Evolutionary conservation across 1,140 invertebrate species (phyloP).

Genomic region (Nixonia krombeini): DNA sequence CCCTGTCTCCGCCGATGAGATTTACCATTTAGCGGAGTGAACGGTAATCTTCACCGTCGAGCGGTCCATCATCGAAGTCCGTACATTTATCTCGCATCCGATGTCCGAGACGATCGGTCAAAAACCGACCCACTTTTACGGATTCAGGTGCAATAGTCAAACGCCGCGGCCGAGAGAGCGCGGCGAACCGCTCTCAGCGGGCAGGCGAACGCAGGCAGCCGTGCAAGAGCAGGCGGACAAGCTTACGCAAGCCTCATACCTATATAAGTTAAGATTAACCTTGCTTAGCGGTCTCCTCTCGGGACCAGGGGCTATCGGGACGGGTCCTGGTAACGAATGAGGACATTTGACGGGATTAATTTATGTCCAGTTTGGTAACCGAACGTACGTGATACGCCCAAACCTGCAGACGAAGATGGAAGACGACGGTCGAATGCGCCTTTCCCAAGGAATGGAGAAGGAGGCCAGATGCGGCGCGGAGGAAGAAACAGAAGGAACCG

Average conservation of each 20-base stretch:
- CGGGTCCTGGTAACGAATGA: slow-evolving; percentile 61
- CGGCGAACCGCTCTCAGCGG: slow-evolving; percentile 11
- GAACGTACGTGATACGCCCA: slow-evolving; percentile 54
- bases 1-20: background rate
- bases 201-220: slow-evolving; percentile 14
- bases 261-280: slow-evolving; percentile 69
- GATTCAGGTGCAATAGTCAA: slow-evolving; percentile 29
- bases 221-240: slow-evolving; percentile 9
- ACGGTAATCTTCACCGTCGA: slow-evolving; percentile 21
- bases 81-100: too few relatives aligned
- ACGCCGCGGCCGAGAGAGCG: too few relatives aligned
- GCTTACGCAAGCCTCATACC: slow-evolving; percentile 61
- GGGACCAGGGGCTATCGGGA: slow-evolving; percentile 29
- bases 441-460: background rate
- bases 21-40: background rate
- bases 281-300: slow-evolving; percentile 57
- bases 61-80: too few relatives aligned
- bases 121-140: slow-evolving; percentile 38
- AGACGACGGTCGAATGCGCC: slow-evolving; percentile 10
- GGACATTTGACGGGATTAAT: slow-evolving; percentile 70
- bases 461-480: slow-evolving; percentile 2
- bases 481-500: slow-evolving; percentile 9
- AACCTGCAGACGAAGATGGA: slow-evolving; percentile 31
- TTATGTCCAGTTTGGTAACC: slow-evolving; percentile 69
- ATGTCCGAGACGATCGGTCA: too few relatives aligned